A percentile compares a stretch with the other conserved stretches of the same genome.
phyloP scores from a whole-genome alignment of 2,797 vertebrate genomes.

The Heterohyrax brucei region DNA sequence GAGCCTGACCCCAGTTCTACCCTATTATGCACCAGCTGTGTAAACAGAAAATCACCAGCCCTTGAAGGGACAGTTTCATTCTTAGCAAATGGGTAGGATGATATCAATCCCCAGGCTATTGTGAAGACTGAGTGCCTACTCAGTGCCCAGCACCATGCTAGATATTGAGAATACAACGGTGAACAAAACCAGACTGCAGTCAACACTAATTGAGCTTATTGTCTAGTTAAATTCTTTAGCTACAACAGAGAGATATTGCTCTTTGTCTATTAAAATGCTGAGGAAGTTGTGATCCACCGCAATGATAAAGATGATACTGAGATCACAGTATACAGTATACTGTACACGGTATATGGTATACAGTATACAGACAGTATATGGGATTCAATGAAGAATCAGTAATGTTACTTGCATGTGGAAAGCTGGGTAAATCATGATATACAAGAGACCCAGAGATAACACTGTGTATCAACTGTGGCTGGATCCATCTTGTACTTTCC shows the following conservation, averaged over 20 bases:
- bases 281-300: background rate
- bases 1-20: background rate
- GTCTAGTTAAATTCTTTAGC: background rate
- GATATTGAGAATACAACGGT: background rate
- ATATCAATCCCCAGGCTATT: background rate
- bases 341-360: too few relatives aligned
- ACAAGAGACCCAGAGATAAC: constrained; percentile 26
- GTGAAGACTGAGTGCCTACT: background rate
- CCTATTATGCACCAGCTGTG: background rate
- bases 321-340: background rate
- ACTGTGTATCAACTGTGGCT: background rate
- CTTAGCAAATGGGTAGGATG: background rate
- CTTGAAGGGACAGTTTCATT: background rate
- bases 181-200: background rate
- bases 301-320: background rate
- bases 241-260: background rate
- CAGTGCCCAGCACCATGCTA: too few relatives aligned
- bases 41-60: background rate
- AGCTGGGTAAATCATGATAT: background rate
- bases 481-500: background rate
- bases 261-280: background rate
- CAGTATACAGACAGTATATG: background rate
- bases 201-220: background rate
- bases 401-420: background rate
- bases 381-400: background rate